Percentiles rank a stretch among this genome's conserved stretches.
Conservation (phyloP, 1,140 invertebrate genomes). For the Chrysoperla carnea region DNA sequence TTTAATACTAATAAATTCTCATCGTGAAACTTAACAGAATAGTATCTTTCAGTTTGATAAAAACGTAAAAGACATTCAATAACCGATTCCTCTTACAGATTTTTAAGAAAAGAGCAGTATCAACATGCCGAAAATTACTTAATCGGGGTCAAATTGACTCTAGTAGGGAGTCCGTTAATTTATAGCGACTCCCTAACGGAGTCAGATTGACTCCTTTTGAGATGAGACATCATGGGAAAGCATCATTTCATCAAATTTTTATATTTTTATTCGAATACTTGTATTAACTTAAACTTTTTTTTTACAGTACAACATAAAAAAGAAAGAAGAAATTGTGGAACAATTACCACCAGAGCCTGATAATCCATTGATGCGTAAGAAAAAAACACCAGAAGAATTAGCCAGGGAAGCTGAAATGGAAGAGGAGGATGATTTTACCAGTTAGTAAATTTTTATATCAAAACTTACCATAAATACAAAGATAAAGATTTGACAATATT, state of each 20-base stretch:
- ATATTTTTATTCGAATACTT: neutral
- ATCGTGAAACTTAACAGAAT: too few species aligned
- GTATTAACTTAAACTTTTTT: slow-evolving; percentile 7
- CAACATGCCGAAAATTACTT: slow-evolving; percentile 28
- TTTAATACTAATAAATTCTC: too few species aligned
- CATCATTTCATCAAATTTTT: neutral
- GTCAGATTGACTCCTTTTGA: slow-evolving; percentile 82
- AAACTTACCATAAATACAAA: neutral
- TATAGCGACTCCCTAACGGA: slow-evolving; percentile 84
- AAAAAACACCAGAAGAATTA: slow-evolving; percentile 92
- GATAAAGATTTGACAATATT: neutral
- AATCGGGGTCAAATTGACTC: slow-evolving; percentile 87
- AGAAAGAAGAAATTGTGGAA: slow-evolving; percentile 80
- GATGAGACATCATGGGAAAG: slow-evolving; percentile 21
- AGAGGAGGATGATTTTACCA: slow-evolving; percentile 92
- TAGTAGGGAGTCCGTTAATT: slow-evolving; percentile 86
- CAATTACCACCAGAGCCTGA: slow-evolving; percentile 60
- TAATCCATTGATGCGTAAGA: slow-evolving; percentile 86
- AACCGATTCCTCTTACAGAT: too few species aligned
- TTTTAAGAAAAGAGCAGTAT: too few species aligned
- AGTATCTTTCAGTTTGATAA: too few species aligned
- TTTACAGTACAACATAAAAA: slow-evolving; percentile 94
- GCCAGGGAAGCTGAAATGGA: slow-evolving; percentile 86
- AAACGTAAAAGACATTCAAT: too few species aligned
- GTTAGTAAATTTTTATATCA: slow-evolving; percentile 48